Evolutionary conservation across 2,797 vertebrate genomes (phyloP), one percentile per base, ranked within the genome.

Genomic region (Sebastiscus tertius): DNA sequence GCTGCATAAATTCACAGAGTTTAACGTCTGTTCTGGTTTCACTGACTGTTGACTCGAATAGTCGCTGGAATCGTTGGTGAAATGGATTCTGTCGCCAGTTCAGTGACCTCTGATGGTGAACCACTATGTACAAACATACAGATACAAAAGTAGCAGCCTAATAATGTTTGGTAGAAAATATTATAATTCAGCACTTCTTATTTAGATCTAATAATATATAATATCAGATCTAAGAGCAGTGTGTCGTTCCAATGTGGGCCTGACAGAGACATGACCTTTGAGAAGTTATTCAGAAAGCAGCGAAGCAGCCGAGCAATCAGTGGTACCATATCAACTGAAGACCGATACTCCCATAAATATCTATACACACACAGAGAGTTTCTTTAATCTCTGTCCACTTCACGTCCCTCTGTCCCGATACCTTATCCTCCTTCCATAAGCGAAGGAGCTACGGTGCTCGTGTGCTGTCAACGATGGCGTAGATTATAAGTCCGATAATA

Each of bases 261-360:
- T 7, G 33, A 66, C 26, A 34, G 58, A 74, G 58, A 67, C 49
- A 59, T 13, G 58, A 64, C 13, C n/a, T 68, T 68, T 49, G 33
- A 73, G 49, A 70, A 62, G 49, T 64, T 27, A 54, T 46, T 11
- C 16, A 29, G 63, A 34, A 74, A 73, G 46, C 24, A 39, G 29
- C 12, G 39, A 80, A 91, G 88, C 80, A 93, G 87, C 90, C 16
- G 70, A 86, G 72, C 29, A 73, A 87, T 71, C 60, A 81, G 68
- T 74, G 86, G 93, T 94, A 93, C 93, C 94, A 91, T 94, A 87
- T 87, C 56, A 83, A 80, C 63, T 83, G 77, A 87, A 76, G 34
- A 87, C 74, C 16, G 58, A 73, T 10, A 10, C 61, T 13, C 66
- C 66, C 84, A 79, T 90, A 88, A 89, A 91, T 82, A 83, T 63